Evolutionary conservation across 2,797 vertebrate genomes (phyloP), one percentile per base, ranked within the genome.

Genomic region (Podarcis siculus): DNA sequence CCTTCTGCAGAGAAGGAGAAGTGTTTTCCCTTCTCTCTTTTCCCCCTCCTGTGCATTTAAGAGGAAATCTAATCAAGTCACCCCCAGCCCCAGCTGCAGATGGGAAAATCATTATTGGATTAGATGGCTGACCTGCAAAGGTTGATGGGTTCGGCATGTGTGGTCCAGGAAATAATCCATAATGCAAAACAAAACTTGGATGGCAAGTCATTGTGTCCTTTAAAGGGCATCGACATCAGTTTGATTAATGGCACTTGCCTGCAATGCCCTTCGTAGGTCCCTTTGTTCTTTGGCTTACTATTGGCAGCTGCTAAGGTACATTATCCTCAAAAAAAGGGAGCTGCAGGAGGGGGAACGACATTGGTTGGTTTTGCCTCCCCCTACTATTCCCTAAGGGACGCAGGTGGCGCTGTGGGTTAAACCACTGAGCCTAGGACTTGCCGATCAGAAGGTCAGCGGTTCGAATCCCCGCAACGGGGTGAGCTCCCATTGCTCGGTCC

Each of bases 141-240:
- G 80, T 89, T 91, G 91, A 90, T 91, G 82, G 85, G 42, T 88
- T 90, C 79, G 17, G 89, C 91, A 89, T 90, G 92, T 90, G 91
- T 92, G 91, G 91, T 91, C 90, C 77, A 84, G 87, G 84, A 92
- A 92, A 82, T 79, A 17, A 79, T 87, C 89, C 86, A 84, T 91
- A 85, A 91, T 58, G 64, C 79, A 88, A 83, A 75, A 49, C 80
- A 42, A 87, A 83, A 79, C 83, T 83, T 32, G 67, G 45, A 80
- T 45, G 79, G 77, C 37, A 37, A 81, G 15, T 35, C 27, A 17
- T 19, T 21, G n/a, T 61, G 12, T 66, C 27, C 61, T 86, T 82
- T 78, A 78, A 81, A 80, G 85, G 35, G 45, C 87, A 64, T 25
- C 49, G 13, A 5, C 15, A 30, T 49, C 61, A n/a, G 23, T 55